Base-by-base conservation (phyloP, 2,888 invertebrate species). In the Stenchaetothrips biformis region DNA sequence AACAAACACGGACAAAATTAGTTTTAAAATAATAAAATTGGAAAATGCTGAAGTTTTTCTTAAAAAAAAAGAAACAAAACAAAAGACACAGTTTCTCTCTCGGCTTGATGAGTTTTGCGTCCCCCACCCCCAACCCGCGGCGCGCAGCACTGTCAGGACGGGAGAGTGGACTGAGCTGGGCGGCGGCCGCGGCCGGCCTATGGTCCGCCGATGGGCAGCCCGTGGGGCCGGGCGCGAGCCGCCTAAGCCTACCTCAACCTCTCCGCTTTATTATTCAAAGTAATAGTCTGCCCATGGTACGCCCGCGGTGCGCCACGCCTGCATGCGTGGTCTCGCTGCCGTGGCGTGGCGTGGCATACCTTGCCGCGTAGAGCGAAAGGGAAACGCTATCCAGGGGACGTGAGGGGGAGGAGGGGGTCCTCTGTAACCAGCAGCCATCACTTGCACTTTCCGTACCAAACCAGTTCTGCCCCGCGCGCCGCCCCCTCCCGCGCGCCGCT, bases 1-100 rank as follows among this genome's bases (percentile, higher is more conserved):
- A 89, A 79, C 84, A 82, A 82, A 84, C 84, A 37, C 37, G 37
- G 37, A 4, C n/a, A 37, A 37, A 37, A 37, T 37, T 37, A 37
- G 37, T 37, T 1, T 37, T 1, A 37, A 37, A 4, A 4, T 37
- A 4, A 37, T 37, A 2, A 37, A 37, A 37, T 37, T 37, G 37
- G 2, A 37, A 37, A 37, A n/a, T n/a, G n/a, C n/a, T n/a, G n/a
- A n/a, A n/a, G n/a, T n/a, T n/a, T n/a, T 37, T 37, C 37, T 4
- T 37, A 1, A 4, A 4, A 2, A 37, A 37, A 37, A 37, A 37
- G 37, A 37, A 1, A 37, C 37, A 4, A 4, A 37, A 37, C 37
- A 2, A 37, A 4, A 37, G 37, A 4, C 37, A 37, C 37, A 37
- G 37, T 37, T 37, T 37, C 37, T 37, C 37, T 37, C 37, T 37